Conservation (phyloP, 2,797 vertebrate species). For the Pipistrellus kuhlii region DNA sequence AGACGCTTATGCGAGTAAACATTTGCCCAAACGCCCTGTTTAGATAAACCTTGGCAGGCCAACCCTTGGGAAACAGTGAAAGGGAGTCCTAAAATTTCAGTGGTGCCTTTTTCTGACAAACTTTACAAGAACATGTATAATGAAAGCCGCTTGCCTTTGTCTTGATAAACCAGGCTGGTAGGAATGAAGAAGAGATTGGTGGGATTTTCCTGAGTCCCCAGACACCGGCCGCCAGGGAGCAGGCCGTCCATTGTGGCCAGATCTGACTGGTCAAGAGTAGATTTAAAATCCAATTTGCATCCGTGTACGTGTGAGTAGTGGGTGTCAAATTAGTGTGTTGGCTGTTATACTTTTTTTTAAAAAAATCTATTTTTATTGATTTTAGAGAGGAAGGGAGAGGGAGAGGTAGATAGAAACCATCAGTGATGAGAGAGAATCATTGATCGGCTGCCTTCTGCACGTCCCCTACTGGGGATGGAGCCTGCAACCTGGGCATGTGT, state of each 20-base stretch:
- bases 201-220: neutral
- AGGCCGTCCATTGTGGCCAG: neutral
- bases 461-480: too few relatives aligned
- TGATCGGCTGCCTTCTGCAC: too few relatives aligned
- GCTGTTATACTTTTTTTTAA: neutral
- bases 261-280: neutral
- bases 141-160: neutral
- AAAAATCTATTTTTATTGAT: too few relatives aligned
- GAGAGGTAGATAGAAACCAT: too few relatives aligned
- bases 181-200: neutral
- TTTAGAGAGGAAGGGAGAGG: too few relatives aligned
- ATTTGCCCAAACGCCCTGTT: neutral
- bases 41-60: neutral
- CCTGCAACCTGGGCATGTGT: neutral
- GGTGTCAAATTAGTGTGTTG: neutral
- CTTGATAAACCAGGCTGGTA: neutral
- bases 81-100: neutral
- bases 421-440: too few relatives aligned
- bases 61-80: neutral
- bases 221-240: neutral
- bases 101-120: neutral
- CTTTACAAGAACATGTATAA: neutral
- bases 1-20: neutral
- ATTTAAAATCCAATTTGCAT: neutral
- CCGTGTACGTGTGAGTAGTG: neutral